Evolutionary conservation across 2,113 vertebrate genomes (phyloP).

Genomic region (Sylvilagus bachmani): DNA sequence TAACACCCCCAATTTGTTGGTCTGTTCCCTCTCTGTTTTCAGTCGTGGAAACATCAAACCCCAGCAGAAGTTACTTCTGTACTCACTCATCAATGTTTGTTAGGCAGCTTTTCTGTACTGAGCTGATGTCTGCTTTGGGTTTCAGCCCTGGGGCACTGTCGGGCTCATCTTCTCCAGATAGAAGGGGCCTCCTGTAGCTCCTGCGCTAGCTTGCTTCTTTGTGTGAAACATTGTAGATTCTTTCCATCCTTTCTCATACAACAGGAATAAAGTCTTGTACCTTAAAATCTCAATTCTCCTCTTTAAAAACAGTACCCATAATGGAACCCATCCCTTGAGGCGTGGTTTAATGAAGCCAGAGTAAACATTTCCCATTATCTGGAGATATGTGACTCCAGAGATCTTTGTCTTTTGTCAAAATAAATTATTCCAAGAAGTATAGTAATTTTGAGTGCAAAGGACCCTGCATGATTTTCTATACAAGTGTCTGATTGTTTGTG

Average conservation of each 20-base stretch:
- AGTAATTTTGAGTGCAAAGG: not conserved
- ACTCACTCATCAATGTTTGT: not conserved
- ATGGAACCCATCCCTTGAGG: not conserved
- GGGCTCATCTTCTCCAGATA: not conserved
- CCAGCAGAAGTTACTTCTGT: conserved; percentile 1
- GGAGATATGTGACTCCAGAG: not conserved
- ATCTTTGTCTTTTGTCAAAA: conserved; percentile 33
- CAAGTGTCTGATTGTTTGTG: not conserved
- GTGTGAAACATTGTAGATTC: not conserved
- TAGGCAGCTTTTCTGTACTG: not conserved
- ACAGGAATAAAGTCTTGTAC: conserved; percentile 10
- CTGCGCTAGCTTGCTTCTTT: not conserved
- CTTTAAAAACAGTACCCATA: not conserved
- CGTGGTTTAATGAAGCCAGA: not conserved
- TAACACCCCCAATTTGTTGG: not conserved
- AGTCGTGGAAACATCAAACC: not conserved
- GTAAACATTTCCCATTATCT: too few relatives aligned
- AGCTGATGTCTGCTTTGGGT: not conserved
- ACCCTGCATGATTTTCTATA: not conserved
- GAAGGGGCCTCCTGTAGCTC: too few relatives aligned
- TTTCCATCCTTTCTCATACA: conserved; percentile 40
- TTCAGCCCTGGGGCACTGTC: not conserved
- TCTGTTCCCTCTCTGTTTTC: not conserved
- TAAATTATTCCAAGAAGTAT: not conserved
- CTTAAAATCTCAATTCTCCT: not conserved